A percentile compares a stretch with the other conserved stretches of the same genome.
These are phyloP conservation scores for Tetanocera ferruginea DNA, from an alignment of 2,888 invertebrate genomes.

Conservation along the genomic window DNA sequence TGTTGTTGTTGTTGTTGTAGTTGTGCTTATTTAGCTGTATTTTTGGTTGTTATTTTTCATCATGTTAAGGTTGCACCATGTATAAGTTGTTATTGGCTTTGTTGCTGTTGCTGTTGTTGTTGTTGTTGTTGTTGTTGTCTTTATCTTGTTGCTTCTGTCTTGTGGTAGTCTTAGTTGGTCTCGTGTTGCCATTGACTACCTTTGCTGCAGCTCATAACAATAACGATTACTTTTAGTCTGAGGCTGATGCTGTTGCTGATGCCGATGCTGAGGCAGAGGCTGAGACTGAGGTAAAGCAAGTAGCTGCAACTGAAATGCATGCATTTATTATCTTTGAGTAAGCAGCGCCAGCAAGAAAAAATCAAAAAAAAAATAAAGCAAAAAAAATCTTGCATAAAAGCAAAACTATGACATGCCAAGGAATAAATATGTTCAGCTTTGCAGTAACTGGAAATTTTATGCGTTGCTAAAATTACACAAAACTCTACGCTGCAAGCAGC, in stretches of 20 bases:
- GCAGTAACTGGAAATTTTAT: conserved; percentile 26
- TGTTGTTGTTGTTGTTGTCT: not conserved
- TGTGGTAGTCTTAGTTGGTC: not conserved
- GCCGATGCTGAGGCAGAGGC: not conserved
- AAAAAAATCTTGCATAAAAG: not conserved
- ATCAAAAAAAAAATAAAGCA: not conserved
- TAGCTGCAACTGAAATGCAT: conserved; percentile 20
- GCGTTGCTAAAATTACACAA: conserved; percentile 14
- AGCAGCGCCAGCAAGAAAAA: not conserved
- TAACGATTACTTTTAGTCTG: conserved; percentile 29
- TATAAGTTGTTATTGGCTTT: not conserved
- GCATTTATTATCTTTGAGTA: conserved; percentile 19
- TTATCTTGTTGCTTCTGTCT: not conserved
- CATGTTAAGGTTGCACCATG: not conserved
- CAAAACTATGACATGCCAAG: conserved; percentile 15
- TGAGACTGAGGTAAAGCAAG: not conserved
- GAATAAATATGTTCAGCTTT: conserved; percentile 9
- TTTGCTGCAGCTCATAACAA: conserved; percentile 16
- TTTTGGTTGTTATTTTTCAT: conserved; percentile 1
- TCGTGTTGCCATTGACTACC: conserved; percentile 15
- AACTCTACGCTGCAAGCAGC: not conserved
- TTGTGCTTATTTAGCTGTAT: not conserved
- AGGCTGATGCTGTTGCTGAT: not conserved
- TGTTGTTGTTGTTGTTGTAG: conserved; percentile 8
- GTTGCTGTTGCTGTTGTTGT: conserved; percentile 2